A percentile compares a stretch with the other conserved stretches of the same genome.
These are phyloP conservation scores for Emys orbicularis DNA, from an alignment of 2,797 vertebrate species.

Conservation along the genomic window DNA sequence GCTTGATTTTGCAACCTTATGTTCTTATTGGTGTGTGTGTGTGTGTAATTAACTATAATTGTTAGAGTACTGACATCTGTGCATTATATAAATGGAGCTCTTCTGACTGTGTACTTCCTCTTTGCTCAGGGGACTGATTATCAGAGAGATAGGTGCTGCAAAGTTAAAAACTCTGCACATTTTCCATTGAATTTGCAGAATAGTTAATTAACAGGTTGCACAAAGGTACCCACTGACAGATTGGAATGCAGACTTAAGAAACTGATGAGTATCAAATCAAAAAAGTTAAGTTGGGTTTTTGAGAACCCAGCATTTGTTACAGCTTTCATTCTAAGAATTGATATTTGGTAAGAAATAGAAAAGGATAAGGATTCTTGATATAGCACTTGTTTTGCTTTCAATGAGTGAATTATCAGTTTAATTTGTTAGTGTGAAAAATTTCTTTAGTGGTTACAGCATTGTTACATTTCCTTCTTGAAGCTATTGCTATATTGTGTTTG, in stretches of 20 bases:
- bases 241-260: neutral
- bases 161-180: neutral
- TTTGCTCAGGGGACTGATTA: neutral
- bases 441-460: neutral
- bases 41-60: neutral
- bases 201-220: neutral
- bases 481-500: neutral
- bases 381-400: neutral
- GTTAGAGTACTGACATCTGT: neutral
- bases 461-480: fast-evolving
- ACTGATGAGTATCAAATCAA: neutral
- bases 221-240: neutral
- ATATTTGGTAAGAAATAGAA: neutral
- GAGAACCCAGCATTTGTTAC: neutral
- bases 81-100: neutral
- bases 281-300: neutral
- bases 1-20: neutral
- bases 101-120: neutral
- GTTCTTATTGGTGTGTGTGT: neutral
- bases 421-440: neutral
- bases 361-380: neutral
- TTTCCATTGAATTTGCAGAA: neutral
- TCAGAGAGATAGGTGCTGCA: neutral
- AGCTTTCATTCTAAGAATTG: neutral
- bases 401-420: neutral